Conservation (phyloP, 1,140 invertebrate genomes). For the Mamestra configurata region DNA sequence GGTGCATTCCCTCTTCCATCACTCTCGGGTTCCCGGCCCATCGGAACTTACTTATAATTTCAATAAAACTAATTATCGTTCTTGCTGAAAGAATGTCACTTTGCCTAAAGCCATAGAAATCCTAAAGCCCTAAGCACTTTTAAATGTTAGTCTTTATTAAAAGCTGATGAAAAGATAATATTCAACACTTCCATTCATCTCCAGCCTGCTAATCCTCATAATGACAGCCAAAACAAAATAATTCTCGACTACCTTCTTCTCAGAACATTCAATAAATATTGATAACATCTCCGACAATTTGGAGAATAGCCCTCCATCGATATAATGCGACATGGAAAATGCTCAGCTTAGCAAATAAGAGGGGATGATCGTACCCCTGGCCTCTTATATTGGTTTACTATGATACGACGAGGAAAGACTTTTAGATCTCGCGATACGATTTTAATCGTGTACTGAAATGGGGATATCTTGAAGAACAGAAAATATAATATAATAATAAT, state of each 20-base stretch:
- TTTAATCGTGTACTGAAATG: too few species aligned
- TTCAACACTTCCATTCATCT: not conserved
- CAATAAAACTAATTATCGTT: too few species aligned
- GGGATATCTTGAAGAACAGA: too few species aligned
- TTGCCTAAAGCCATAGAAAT: too few species aligned
- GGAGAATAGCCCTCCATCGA: slow-evolving; percentile 29
- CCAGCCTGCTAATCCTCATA: not conserved
- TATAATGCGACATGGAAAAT: slow-evolving; percentile 48
- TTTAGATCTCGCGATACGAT: slow-evolving; percentile 54
- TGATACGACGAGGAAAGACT: slow-evolving; percentile 48
- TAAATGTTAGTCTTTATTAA: too few species aligned
- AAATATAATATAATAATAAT: too few species aligned
- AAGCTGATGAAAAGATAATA: not conserved
- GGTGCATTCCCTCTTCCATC: too few species aligned
- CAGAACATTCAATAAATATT: slow-evolving; percentile 22
- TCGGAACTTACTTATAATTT: too few species aligned
- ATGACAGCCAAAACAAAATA: slow-evolving; percentile 7
- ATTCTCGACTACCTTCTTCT: not conserved
- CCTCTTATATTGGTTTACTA: slow-evolving; percentile 63
- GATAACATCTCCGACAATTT: slow-evolving; percentile 47
- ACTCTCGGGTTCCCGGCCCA: too few species aligned
- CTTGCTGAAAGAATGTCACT: too few species aligned
- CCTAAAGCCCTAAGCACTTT: too few species aligned
- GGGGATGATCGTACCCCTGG: slow-evolving; percentile 53
- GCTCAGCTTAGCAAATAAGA: slow-evolving; percentile 54